Percentiles rank a stretch among this genome's conserved stretches.
These are phyloP conservation scores for Tachuris rubrigastra DNA, from an alignment of 2,113 vertebrate species.

Conservation along the genomic window DNA sequence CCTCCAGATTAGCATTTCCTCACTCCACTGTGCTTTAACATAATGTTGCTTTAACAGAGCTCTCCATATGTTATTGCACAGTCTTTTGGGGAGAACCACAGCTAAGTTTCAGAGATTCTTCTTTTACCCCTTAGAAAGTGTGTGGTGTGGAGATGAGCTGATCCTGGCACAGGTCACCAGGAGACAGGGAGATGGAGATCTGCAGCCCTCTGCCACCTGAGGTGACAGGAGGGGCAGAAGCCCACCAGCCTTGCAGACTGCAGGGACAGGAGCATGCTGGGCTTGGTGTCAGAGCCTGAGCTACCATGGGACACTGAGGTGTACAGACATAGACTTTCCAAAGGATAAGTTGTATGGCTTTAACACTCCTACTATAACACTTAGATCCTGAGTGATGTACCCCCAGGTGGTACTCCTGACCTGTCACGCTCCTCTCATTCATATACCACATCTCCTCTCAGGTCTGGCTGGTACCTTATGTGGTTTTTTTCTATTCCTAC, in stretches of 20 bases:
- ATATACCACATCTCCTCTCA: background rate
- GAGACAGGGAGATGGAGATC: background rate
- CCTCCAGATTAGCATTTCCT: background rate
- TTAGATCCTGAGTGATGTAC: background rate
- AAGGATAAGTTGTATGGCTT: background rate
- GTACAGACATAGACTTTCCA: background rate
- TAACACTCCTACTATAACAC: background rate
- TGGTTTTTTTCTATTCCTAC: background rate
- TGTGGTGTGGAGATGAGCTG: background rate
- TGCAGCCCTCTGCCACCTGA: background rate
- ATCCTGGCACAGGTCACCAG: background rate
- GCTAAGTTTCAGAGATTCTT: background rate
- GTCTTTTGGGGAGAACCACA: background rate
- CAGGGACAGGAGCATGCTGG: background rate
- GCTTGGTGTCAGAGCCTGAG: background rate
- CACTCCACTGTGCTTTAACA: background rate
- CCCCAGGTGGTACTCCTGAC: rapidly evolving
- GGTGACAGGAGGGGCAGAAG: background rate
- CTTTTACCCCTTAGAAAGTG: background rate
- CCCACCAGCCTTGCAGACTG: background rate
- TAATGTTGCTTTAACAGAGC: background rate
- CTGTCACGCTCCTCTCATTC: background rate
- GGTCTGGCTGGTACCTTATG: background rate
- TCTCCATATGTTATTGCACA: background rate
- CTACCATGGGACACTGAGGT: background rate